Base-by-base conservation (phyloP, 2,113 vertebrate genomes). In the Mola mola region DNA sequence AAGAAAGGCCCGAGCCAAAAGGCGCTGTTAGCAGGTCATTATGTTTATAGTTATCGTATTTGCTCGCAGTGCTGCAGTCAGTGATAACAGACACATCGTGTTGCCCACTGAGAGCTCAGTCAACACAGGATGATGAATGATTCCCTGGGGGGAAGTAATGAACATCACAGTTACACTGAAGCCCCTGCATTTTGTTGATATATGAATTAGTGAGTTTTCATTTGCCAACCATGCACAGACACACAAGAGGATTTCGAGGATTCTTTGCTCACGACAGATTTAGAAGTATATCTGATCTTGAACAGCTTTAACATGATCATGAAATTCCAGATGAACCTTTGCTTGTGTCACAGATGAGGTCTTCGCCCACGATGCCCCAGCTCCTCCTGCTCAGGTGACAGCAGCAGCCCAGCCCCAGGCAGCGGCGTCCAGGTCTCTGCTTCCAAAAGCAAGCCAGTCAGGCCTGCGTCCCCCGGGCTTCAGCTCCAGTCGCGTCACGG, bases 391-490 rank as follows among this genome's bases (percentile, higher is more conserved):
- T 13, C 73, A 7, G 91, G 82, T 67, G 33, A 20, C 83, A 48
- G 85, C 74, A 63, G 13, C 83, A 33, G 76, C 90, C 2, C 89
- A 86, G 75, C 76, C 72, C 86, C 88, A 82, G 77, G 79, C 83
- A 58, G 78, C 53, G 86, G 80, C 83, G 78, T 74, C 88, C 64
- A 96, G 94, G 72, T 94, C 96, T 38, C 92, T 88, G 68, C 92
- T 96, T 4, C 94, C 95, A 5, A 98, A 97, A 79, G 88, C 90
- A 0, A 92, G 92, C 49, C 93, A 90, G 4, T 94, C 95, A 1
- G 95, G 95, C 40, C 95, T 99, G 37, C 95, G 96, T 1, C 93
- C 95, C 48, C 96, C 96, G 1, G 94, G 95, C 4, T 98, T 94
- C 65, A 94, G 93, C 15, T 95, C 95, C 64, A 95, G 93, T 0